These are phyloP conservation scores for Drosophila mimica DNA, from an alignment of 2,888 invertebrate species.

Conservation along the genomic window DNA sequence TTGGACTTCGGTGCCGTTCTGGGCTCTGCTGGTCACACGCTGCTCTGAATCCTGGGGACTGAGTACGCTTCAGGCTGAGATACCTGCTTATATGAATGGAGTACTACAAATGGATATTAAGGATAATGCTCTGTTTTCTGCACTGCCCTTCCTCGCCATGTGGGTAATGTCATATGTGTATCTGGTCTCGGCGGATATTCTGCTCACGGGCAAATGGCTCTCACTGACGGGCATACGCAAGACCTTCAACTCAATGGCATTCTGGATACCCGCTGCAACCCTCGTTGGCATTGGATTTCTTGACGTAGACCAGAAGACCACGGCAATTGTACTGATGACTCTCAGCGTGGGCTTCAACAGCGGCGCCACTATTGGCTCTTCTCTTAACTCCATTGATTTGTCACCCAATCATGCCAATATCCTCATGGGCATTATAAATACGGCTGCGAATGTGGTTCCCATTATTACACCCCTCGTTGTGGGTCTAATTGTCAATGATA, in stretches of 20 bases:
- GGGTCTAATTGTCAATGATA: conserved; percentile 85
- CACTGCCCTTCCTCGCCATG: conserved; percentile 86
- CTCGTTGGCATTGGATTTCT: conserved; percentile 86
- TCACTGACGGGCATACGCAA: conserved; percentile 78
- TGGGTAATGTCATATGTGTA: conserved; percentile 85
- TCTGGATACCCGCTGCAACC: conserved; percentile 86
- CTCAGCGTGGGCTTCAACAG: conserved; percentile 86
- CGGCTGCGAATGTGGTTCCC: conserved; percentile 87
- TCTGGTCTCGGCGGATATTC: conserved; percentile 85
- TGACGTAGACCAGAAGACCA: conserved; percentile 80
- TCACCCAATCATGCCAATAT: conserved; percentile 89
- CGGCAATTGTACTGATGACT: conserved; percentile 86
- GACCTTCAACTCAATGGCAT: conserved; percentile 75
- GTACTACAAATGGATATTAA: conserved; percentile 88
- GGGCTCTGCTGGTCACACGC: conserved; percentile 86
- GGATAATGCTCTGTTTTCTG: conserved; percentile 85
- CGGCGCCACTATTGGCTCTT: conserved; percentile 83
- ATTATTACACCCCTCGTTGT: conserved; percentile 87
- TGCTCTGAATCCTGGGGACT: conserved; percentile 89
- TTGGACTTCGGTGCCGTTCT: conserved; percentile 88
- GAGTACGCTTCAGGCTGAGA: conserved; percentile 89
- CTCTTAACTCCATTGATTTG: conserved; percentile 87
- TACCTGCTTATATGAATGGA: conserved; percentile 88
- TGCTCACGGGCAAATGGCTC: conserved; percentile 82
- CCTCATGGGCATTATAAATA: conserved; percentile 89